These are phyloP conservation scores for Stenurella melanura DNA, from an alignment of 2,888 invertebrate genomes.

Conservation along the genomic window DNA sequence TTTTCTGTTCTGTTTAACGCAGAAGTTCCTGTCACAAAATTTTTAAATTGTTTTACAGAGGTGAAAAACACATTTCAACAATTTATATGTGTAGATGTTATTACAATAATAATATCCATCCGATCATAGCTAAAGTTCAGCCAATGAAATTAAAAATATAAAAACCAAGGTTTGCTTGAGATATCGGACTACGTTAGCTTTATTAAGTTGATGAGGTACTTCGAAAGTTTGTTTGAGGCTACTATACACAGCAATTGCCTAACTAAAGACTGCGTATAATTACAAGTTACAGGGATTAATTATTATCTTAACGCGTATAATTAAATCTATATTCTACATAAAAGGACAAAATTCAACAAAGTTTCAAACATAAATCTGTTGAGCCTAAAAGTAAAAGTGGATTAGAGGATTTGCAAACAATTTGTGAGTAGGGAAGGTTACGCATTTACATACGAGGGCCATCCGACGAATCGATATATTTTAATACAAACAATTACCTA, in stretches of 20 bases:
- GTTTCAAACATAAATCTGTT: conserved; percentile 28
- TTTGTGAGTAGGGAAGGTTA: conserved; percentile 28
- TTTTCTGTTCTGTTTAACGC: no score
- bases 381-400: conserved; percentile 38
- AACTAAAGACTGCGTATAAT: background rate
- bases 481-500: conserved; percentile 4
- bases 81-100: no score
- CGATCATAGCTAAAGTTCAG: no score
- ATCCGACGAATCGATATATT: conserved; percentile 24
- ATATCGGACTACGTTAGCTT: no score
- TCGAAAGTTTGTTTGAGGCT: no score
- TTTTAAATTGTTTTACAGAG: no score
- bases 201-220: no score
- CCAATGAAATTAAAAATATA: no score
- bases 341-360: conserved; percentile 31
- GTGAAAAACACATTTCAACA: no score
- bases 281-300: background rate
- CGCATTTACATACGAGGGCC: conserved; percentile 28
- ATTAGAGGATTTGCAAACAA: conserved; percentile 37
- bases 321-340: conserved; percentile 19
- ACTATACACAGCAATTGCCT: background rate
- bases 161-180: no score
- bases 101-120: no score
- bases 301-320: conserved; percentile 5
- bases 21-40: no score